Conservation (phyloP, 2,888 invertebrate species). For the Drosophila limbata region DNA sequence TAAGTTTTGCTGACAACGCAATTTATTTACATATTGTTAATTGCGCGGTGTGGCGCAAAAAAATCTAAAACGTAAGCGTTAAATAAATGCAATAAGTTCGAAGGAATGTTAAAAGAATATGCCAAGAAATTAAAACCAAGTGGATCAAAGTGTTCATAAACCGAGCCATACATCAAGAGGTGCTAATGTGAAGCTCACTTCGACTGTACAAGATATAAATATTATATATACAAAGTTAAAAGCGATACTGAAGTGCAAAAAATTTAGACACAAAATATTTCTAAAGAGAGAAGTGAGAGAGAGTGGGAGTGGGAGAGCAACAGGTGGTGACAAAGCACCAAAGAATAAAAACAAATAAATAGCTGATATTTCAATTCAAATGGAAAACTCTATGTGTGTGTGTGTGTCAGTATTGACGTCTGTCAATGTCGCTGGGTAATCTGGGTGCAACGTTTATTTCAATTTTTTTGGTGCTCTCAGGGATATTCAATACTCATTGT, state of each 20-base stretch:
- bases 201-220: conserved; percentile 6
- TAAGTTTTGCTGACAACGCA: conserved; percentile 54
- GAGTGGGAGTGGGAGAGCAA: conserved; percentile 27
- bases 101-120: conserved; percentile 21
- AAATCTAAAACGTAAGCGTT: conserved; percentile 60
- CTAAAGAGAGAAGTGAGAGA: neutral
- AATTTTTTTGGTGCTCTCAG: conserved; percentile 40
- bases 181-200: conserved; percentile 35
- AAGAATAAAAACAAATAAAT: conserved; percentile 27
- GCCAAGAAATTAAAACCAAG: conserved; percentile 15
- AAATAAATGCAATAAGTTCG: conserved; percentile 16
- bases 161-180: conserved; percentile 30
- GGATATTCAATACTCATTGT: conserved; percentile 38
- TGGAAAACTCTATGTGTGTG: conserved; percentile 32
- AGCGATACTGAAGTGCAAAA: conserved; percentile 30
- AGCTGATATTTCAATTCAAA: conserved; percentile 48
- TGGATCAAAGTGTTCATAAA: conserved; percentile 30
- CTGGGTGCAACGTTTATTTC: conserved; percentile 28
- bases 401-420: conserved; percentile 36
- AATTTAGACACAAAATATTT: conserved; percentile 4
- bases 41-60: conserved; percentile 17
- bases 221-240: neutral
- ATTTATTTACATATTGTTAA: conserved; percentile 22
- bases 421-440: conserved; percentile 42
- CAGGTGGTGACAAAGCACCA: conserved; percentile 63